Evolutionary conservation across 2,888 invertebrate genomes (phyloP).

Genomic region (Agonum fuliginosum): DNA sequence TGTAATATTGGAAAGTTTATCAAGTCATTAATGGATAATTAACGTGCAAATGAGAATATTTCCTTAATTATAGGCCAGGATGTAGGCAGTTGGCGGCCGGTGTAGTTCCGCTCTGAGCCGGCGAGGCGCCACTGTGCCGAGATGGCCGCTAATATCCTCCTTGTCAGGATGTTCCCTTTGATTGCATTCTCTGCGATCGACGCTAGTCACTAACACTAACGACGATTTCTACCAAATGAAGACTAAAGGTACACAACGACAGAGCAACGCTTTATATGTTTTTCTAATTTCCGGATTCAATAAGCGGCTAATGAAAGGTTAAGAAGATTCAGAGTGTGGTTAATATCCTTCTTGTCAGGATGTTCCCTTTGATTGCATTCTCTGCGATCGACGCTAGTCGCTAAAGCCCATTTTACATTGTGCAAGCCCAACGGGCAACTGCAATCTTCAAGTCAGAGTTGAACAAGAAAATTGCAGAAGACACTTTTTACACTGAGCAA

Average conservation of each 20-base stretch:
- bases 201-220: not conserved
- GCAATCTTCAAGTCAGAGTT: too few relatives aligned
- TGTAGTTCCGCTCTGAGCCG: slow-evolving; percentile 46
- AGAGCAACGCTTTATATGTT: too few relatives aligned
- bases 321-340: too few relatives aligned
- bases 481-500: too few relatives aligned
- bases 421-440: too few relatives aligned
- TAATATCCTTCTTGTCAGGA: slow-evolving; percentile 53
- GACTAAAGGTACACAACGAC: too few relatives aligned
- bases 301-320: too few relatives aligned
- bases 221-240: too few relatives aligned
- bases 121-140: slow-evolving; percentile 12
- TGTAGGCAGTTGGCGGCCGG: slow-evolving; percentile 58
- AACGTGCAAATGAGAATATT: slow-evolving; percentile 60
- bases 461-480: too few relatives aligned
- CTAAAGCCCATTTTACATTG: too few relatives aligned
- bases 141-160: slow-evolving; percentile 52
- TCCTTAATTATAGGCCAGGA: slow-evolving; percentile 59
- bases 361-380: slow-evolving; percentile 51
- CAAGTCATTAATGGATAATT: slow-evolving; percentile 60
- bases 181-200: slow-evolving; percentile 34
- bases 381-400: not conserved
- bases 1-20: slow-evolving; percentile 60
- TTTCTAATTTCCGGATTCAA: too few relatives aligned
- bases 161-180: slow-evolving; percentile 51